These are phyloP conservation scores for Leuctra nigra DNA, from an alignment of 2,888 invertebrate genomes.

Conservation along the genomic window DNA sequence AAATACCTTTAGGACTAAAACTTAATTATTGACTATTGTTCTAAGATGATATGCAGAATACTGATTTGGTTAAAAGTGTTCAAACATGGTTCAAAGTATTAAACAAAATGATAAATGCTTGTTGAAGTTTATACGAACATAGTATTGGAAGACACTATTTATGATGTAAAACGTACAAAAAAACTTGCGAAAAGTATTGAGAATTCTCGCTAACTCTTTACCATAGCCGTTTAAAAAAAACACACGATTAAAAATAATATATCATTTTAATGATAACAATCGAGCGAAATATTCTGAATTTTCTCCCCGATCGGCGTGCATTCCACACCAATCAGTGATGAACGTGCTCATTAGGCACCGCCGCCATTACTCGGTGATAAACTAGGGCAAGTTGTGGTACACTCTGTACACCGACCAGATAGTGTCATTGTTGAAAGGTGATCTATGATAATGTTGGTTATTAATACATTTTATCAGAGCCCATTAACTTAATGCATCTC, in stretches of 20 bases:
- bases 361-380: conserved; percentile 5
- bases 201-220: neutral
- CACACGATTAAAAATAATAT: neutral
- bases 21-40: too few species aligned
- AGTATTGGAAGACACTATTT: too few species aligned
- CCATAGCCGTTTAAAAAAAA: neutral
- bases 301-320: neutral
- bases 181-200: too few species aligned
- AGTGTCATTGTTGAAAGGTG: conserved; percentile 26
- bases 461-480: conserved; percentile 16
- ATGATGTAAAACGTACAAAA: too few species aligned
- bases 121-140: too few species aligned
- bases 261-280: neutral
- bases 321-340: neutral
- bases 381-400: conserved; percentile 21
- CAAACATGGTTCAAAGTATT: too few species aligned
- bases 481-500: conserved; percentile 8
- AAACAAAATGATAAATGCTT: too few species aligned
- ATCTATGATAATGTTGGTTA: conserved; percentile 14
- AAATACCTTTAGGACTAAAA: too few species aligned
- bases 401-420: conserved; percentile 31
- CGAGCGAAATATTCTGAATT: neutral
- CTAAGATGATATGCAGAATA: too few species aligned
- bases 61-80: too few species aligned
- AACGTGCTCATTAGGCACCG: neutral